Percentiles rank a stretch among this genome's conserved stretches.
These are phyloP conservation scores for Psilopsiagon aymara DNA, from an alignment of 2,113 vertebrate species.

Conservation along the genomic window DNA sequence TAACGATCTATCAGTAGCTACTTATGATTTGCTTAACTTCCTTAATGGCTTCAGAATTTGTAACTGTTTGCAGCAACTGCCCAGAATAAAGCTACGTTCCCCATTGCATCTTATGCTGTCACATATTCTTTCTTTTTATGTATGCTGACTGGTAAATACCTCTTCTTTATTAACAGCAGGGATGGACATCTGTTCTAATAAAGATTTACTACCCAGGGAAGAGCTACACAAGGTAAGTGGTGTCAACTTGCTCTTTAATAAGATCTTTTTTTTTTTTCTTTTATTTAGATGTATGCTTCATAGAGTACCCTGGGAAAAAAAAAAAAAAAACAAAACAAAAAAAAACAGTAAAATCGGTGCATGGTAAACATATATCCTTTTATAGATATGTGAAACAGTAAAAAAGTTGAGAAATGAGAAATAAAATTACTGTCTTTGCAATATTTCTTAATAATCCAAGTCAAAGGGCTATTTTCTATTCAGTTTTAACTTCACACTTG, in stretches of 20 bases:
- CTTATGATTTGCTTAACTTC: not conserved
- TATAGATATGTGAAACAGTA: not conserved
- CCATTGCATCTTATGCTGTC: not conserved
- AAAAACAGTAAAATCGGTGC: not conserved
- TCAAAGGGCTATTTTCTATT: not conserved
- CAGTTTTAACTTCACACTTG: not conserved
- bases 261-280: not conserved
- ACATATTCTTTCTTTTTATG: not conserved
- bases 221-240: not conserved
- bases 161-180: not conserved
- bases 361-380: not conserved
- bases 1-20: not conserved
- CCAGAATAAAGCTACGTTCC: not conserved
- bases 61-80: not conserved
- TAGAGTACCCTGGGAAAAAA: not conserved
- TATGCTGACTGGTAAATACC: not conserved
- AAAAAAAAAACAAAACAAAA: not conserved
- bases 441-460: not conserved
- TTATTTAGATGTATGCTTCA: not conserved
- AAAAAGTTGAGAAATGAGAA: not conserved
- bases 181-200: not conserved
- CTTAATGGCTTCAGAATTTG: not conserved
- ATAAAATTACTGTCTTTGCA: not conserved
- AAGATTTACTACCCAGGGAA: not conserved
- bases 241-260: not conserved